A percentile compares a stretch with the other conserved stretches of the same genome.
Conservation (phyloP, 92 coral and sea anemone species). For the Blastomussa wellsi region DNA sequence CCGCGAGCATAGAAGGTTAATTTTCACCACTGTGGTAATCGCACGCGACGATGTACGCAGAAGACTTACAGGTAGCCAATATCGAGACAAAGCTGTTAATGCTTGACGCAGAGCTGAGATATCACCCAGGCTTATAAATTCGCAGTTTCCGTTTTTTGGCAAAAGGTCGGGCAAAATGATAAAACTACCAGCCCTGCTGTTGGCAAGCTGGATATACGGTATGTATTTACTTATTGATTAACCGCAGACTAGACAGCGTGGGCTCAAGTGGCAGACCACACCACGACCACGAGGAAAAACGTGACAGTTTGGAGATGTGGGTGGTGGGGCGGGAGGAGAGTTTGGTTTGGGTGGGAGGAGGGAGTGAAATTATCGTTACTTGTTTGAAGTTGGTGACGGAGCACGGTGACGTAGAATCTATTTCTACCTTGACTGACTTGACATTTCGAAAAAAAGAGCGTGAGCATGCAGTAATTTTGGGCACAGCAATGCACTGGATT, state of each 20-base stretch:
- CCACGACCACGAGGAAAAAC: too few species aligned
- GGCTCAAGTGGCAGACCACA: neutral
- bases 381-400: too few species aligned
- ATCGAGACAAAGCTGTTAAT: neutral
- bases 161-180: neutral
- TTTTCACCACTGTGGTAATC: neutral
- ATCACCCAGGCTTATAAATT: neutral
- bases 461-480: too few species aligned
- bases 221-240: neutral
- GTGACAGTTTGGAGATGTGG: too few species aligned
- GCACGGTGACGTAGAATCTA: too few species aligned
- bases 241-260: slow-evolving; percentile 11
- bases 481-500: too few species aligned
- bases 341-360: too few species aligned
- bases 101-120: neutral
- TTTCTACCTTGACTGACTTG: too few species aligned
- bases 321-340: too few species aligned
- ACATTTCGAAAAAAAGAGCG: too few species aligned
- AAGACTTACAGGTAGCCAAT: neutral
- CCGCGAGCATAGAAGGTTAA: neutral
- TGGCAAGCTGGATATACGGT: too few species aligned
- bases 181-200: neutral
- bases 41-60: neutral
- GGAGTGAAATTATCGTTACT: too few species aligned
- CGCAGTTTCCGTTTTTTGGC: neutral